phyloP scores from a whole-genome alignment of 2,888 invertebrate genomes.

The Plutella xylostella region DNA sequence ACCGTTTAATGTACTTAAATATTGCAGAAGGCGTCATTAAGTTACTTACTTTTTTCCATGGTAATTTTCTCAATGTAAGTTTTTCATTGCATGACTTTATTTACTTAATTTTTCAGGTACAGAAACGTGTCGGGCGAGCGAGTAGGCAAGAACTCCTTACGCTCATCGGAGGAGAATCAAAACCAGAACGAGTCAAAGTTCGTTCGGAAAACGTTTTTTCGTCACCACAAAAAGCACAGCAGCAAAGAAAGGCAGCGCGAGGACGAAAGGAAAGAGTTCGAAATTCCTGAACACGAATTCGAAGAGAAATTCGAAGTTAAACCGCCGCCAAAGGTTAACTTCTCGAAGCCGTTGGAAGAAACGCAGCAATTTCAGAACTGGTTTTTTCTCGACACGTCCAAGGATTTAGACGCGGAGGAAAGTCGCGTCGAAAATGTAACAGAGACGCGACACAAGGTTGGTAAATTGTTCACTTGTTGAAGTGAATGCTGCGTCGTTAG shows the following conservation, averaged over 20 bases:
- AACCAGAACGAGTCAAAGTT: constrained; percentile 25
- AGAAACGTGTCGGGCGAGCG: constrained; percentile 49
- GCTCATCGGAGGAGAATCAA: constrained; percentile 24
- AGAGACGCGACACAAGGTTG: constrained; percentile 30
- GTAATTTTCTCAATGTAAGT: no score
- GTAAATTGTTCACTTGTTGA: no score
- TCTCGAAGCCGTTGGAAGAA: constrained; percentile 21
- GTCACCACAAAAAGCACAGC: constrained; percentile 46
- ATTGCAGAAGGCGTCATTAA: no score
- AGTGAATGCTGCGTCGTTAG: no score
- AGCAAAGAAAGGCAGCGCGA: constrained; percentile 28
- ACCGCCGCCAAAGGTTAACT: constrained; percentile 45
- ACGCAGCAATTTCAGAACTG: constrained; percentile 40
- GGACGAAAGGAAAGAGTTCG: constrained; percentile 25
- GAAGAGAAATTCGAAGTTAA: constrained; percentile 69
- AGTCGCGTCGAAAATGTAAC: constrained; percentile 35
- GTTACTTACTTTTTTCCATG: no score
- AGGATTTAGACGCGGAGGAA: constrained; percentile 54
- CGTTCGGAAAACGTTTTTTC: constrained; percentile 49
- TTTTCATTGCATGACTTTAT: no score
- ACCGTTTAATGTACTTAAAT: no score
- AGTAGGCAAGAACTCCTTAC: constrained; percentile 30
- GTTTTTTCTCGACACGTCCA: constrained; percentile 51
- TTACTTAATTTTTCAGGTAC: constrained; percentile 31
- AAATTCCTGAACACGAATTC: constrained; percentile 71